These are phyloP conservation scores for Caenorhabditis tropicalis DNA, from an alignment of 1,140 invertebrate species.

Conservation along the genomic window DNA sequence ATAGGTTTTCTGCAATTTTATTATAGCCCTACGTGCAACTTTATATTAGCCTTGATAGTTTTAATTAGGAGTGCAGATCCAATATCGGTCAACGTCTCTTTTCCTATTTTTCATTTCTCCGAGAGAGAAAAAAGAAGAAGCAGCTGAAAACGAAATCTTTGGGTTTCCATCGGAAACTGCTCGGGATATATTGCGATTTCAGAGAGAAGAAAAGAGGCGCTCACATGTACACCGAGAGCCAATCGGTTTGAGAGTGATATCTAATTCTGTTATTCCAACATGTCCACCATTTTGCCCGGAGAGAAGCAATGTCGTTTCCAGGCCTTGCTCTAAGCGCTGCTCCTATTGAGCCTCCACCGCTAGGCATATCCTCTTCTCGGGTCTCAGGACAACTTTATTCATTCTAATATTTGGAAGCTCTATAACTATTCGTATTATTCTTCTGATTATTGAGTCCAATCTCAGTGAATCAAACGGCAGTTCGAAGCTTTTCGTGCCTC, in stretches of 20 bases:
- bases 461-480: too few species aligned
- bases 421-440: not conserved
- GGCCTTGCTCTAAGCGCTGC: not conserved
- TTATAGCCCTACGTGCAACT: too few species aligned
- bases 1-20: too few species aligned
- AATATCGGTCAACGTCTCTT: not conserved
- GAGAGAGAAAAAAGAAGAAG: not conserved
- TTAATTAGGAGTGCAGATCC: not conserved
- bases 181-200: not conserved
- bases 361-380: not conserved
- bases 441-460: too few species aligned
- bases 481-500: not conserved
- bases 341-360: not conserved
- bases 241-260: constrained; percentile 32
- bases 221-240: not conserved
- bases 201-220: not conserved
- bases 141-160: constrained; percentile 15
- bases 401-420: not conserved
- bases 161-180: not conserved
- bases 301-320: constrained; percentile 15
- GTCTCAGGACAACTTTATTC: not conserved
- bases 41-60: too few species aligned
- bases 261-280: constrained; percentile 33
- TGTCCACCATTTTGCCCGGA: not conserved
- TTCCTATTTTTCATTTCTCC: not conserved